Evolutionary conservation across 2,797 vertebrate genomes (phyloP), one percentile per base, ranked within the genome.

Genomic region (Apogon hyalosoma): DNA sequence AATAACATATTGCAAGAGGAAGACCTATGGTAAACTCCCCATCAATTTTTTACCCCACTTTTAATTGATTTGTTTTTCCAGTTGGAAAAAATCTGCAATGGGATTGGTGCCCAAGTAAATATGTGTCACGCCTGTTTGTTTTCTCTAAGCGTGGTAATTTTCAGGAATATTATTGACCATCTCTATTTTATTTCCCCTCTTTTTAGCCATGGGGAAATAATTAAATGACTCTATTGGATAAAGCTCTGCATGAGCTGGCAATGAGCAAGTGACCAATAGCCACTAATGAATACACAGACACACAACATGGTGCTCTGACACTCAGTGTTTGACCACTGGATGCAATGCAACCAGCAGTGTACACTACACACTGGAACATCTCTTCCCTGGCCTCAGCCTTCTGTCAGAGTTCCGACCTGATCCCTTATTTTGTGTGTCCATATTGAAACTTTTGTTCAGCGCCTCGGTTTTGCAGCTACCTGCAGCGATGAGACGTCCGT

Each of bases 161-260:
- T 77, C n/a, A 77, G 60, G 56, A 77, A 70, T 61, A 41, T 49
- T 62, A 80, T 76, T 11, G 61, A 75, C 60, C 21, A 18, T 33
- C 13, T 70, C 11, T 6, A 8, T 68, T 78, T 67, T 41, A 9
- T 75, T 65, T 56, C 55, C 58, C 41, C 46, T 24, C 16, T 39
- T 39, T 39, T 51, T 66, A 39, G 67, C 75, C 54, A 11, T 9
- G 41, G 47, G 52, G 41, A 56, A 52, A 15, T 16, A 45, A 55
- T 48, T 80, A 74, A 83, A 84, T 69, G 52, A 45, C 63, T 63
- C 33, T 45, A 39, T 69, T 73, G 80, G 83, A 64, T 8, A 4
- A n/a, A 40, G 31, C 55, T 74, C 77, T 74, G 69, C 54, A 38
- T 13, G 41, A 55, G 52, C 42, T 58, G 48, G 47, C 58, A 52